A percentile compares a stretch with the other conserved stretches of the same genome.
Evolutionary conservation across 2,113 vertebrate species (phyloP).

Genomic region (Coptodon rendalli): DNA sequence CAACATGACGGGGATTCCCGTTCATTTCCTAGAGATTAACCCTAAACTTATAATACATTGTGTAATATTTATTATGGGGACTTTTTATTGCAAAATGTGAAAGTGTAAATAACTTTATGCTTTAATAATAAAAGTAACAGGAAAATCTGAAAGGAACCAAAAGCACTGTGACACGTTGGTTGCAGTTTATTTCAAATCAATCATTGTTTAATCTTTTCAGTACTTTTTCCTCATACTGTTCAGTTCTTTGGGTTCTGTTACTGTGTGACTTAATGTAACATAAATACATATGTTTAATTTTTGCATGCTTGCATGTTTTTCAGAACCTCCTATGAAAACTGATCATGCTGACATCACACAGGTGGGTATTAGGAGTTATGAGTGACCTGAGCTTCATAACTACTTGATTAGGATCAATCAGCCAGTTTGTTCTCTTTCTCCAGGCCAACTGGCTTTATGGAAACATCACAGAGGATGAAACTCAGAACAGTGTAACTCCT

Average conservation of each 20-base stretch:
- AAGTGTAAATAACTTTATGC: no score
- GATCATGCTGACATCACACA: fast-evolving
- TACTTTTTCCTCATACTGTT: fast-evolving
- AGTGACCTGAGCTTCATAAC: neutral
- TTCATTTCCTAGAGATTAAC: no score
- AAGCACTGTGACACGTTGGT: neutral
- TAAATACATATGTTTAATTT: neutral
- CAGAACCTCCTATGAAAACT: fast-evolving
- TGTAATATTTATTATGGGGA: no score
- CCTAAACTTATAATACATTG: no score
- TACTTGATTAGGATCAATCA: neutral
- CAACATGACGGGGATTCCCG: no score
- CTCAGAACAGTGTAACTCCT: neutral
- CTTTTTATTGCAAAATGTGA: no score
- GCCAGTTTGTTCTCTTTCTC: fast-evolving
- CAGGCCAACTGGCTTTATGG: neutral
- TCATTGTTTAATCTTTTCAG: neutral
- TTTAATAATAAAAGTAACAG: no score
- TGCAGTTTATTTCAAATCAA: fast-evolving
- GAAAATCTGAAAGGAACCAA: neutral
- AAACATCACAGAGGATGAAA: neutral
- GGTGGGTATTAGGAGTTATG: neutral
- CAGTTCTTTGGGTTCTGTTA: neutral
- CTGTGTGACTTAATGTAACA: neutral
- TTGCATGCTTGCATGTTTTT: neutral